These are phyloP conservation scores for Dendronephthya gigantea DNA, from an alignment of 64 coral and sea anemone genomes.

Conservation along the genomic window DNA sequence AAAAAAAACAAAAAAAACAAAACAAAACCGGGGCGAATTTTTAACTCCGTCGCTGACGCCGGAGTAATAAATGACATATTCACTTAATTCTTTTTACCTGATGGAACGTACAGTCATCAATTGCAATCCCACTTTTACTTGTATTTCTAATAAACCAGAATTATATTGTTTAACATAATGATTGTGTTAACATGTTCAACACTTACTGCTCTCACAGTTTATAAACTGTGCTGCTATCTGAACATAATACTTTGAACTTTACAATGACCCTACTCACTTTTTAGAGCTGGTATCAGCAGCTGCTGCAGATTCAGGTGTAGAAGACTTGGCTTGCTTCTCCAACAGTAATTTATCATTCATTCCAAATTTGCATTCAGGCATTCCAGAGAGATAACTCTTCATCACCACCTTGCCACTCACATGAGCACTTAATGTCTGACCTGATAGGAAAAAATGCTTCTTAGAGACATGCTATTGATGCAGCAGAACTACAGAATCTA, in stretches of 20 bases:
- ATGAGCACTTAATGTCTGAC: slow-evolving; percentile 91
- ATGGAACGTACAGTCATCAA: slow-evolving; percentile 98
- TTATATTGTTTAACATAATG: too few relatives aligned
- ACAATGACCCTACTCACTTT: slow-evolving; percentile 43
- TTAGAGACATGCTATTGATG: too few relatives aligned
- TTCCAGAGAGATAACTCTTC: slow-evolving; percentile 97
- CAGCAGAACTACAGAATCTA: too few relatives aligned
- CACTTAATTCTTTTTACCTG: too few relatives aligned
- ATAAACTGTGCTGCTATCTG: too few relatives aligned
- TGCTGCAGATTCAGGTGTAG: slow-evolving; percentile 38
- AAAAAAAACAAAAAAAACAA: too few relatives aligned
- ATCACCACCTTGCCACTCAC: slow-evolving; percentile 91
- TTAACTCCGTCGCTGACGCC: too few relatives aligned
- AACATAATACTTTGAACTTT: too few relatives aligned
- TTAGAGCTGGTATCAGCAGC: slow-evolving; percentile 57
- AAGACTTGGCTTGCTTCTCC: slow-evolving; percentile 76
- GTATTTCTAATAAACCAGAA: slow-evolving; percentile 70
- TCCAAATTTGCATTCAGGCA: slow-evolving; percentile 99
- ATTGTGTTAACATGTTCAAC: too few relatives aligned
- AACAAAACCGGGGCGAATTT: too few relatives aligned
- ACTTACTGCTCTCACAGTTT: too few relatives aligned
- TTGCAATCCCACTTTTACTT: slow-evolving; percentile 93
- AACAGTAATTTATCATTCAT: slow-evolving; percentile 99
- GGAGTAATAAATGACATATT: too few relatives aligned
- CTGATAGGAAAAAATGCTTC: slow-evolving; percentile 6